Evolutionary conservation across 2,888 invertebrate species (phyloP).

Genomic region (Thecophora atra): DNA sequence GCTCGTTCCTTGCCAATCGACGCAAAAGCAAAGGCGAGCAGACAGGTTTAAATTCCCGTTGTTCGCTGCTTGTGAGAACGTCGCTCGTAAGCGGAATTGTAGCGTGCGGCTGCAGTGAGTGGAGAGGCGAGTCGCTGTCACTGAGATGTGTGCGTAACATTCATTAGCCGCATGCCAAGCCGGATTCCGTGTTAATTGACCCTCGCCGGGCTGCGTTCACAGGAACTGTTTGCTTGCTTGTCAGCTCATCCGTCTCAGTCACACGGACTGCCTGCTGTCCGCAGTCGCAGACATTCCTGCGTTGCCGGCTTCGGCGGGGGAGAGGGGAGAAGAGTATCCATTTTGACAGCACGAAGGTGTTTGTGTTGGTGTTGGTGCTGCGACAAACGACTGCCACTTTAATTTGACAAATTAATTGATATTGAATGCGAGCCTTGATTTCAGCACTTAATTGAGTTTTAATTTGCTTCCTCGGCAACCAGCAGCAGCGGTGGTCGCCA

Average conservation of each 20-base stretch:
- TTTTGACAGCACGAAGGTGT: slow-evolving; percentile 18
- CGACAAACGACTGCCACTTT: slow-evolving; percentile 47
- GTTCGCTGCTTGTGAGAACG: not conserved
- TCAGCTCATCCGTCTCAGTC: slow-evolving; percentile 49
- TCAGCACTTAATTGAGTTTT: slow-evolving; percentile 43
- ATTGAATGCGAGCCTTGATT: slow-evolving; percentile 46
- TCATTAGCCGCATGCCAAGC: slow-evolving; percentile 44
- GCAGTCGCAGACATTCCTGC: not conserved
- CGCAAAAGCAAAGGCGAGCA: not conserved
- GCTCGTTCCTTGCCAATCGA: not conserved
- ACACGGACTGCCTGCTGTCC: slow-evolving; percentile 36
- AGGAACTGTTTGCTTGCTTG: slow-evolving; percentile 60
- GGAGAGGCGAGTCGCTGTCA: not conserved
- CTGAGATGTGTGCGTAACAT: slow-evolving; percentile 19
- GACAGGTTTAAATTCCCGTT: slow-evolving; percentile 4
- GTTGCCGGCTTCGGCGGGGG: not conserved
- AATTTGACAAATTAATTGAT: slow-evolving; percentile 60
- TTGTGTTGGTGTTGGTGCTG: slow-evolving; percentile 7
- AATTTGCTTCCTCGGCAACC: slow-evolving; percentile 36
- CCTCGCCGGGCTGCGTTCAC: slow-evolving; percentile 45
- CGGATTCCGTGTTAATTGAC: slow-evolving; percentile 58
- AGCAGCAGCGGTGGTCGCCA: not conserved
- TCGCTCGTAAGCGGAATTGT: not conserved
- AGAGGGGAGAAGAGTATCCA: slow-evolving; percentile 38
- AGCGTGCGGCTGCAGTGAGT: not conserved